Evolutionary conservation across 2,888 invertebrate genomes (phyloP).

Genomic region (Hesperia comma): DNA sequence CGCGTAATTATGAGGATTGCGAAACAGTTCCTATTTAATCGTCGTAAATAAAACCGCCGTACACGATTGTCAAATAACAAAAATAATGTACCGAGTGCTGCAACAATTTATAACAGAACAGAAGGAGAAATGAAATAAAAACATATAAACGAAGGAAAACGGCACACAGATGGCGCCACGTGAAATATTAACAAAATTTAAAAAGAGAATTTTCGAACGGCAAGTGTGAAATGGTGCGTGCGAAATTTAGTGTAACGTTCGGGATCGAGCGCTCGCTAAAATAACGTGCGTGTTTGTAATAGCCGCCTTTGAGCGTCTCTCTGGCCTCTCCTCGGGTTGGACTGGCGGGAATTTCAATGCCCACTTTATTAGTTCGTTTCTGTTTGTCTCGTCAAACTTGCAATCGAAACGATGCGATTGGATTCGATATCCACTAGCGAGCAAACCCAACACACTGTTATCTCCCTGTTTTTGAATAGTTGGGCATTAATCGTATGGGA

Average conservation of each 20-base stretch:
- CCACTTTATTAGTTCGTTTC: no score
- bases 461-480: no score
- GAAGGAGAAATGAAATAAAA: conserved; percentile 49
- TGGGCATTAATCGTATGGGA: no score
- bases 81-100: conserved; percentile 17
- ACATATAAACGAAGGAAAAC: conserved; percentile 53
- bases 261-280: conserved; percentile 43
- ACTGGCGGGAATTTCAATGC: not conserved
- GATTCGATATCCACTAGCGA: no score
- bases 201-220: conserved; percentile 61
- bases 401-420: no score
- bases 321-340: not conserved
- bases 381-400: no score
- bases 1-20: no score
- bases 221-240: conserved; percentile 67
- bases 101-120: conserved; percentile 40
- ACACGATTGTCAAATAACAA: conserved; percentile 12
- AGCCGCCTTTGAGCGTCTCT: conserved; percentile 24
- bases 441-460: no score
- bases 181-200: conserved; percentile 77
- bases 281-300: conserved; percentile 40
- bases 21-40: no score
- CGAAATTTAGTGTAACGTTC: conserved; percentile 71
- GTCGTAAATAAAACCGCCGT: not conserved
- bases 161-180: conserved; percentile 73